Evolutionary conservation across 2,888 invertebrate genomes (phyloP), one percentile per base, ranked within the genome.

Genomic region (Formica aserva): DNA sequence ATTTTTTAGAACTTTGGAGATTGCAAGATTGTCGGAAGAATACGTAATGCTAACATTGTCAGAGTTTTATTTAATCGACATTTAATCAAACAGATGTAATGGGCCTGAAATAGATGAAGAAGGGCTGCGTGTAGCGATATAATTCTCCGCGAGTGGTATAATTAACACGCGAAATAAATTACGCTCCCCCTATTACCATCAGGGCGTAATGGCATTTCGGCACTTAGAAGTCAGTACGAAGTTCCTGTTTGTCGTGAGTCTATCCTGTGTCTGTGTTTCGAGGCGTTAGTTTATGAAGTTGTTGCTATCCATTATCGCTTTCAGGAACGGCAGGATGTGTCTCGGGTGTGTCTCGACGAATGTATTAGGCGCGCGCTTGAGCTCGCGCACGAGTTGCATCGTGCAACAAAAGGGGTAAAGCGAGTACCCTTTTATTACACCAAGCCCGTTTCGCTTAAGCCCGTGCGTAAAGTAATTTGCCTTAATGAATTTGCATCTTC

Each of bases 251-350:
- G 52, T 52, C 52, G n/a, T 52, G 52, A 52, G 52, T 52, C 52
- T 52, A 52, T 52, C 52, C 52, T 8, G 71, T 41, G 71, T 41
- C 18, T 32, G 67, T 22, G 57, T 57, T 78, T 69, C 78, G 75
- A 84, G 84, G 82, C 87, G 90, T 91, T 90, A 90, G 91, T 92
- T 91, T 90, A 92, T 91, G 89, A 88, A 91, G 93, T 92, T 92
- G 92, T 93, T 92, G 89, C 91, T 88, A 91, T 92, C 92, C 92
- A 93, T 93, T 93, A 93, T 91, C 92, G 87, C 87, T 71, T 65
- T 65, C 81, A 67, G 83, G 78, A 81, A 83, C 69, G 38, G 77
- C 48, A 22, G 85, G 81, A 84, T 76, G 75, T 76, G 75, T 78
- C 87, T 76, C 85, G 86, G 66, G 85, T 66, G 69, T 82, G 84